Conservation (phyloP, 1,140 invertebrate species). For the Carcinoscorpius rotundicauda region DNA sequence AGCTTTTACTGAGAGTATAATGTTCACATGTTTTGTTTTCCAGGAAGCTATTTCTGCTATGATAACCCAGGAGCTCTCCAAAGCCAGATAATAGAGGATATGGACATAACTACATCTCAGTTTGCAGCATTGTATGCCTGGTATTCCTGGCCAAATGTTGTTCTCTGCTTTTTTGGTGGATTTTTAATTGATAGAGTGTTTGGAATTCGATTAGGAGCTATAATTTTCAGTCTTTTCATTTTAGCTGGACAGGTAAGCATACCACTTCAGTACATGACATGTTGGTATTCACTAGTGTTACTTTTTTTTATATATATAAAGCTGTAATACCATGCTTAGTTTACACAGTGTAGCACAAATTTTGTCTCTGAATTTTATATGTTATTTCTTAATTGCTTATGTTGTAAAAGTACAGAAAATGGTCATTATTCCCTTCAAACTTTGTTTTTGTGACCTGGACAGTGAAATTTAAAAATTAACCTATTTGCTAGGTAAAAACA, state of each 20-base stretch:
- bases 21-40: slow-evolving; percentile 27
- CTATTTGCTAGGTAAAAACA: too few species aligned
- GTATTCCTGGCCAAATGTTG: slow-evolving; percentile 96
- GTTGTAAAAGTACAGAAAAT: too few species aligned
- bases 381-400: too few species aligned
- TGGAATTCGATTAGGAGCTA: slow-evolving; percentile 81
- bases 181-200: slow-evolving; percentile 89
- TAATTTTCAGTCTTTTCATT: slow-evolving; percentile 73
- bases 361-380: too few species aligned
- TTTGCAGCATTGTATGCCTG: slow-evolving; percentile 84
- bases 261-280: neutral
- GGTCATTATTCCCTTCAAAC: too few species aligned
- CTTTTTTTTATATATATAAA: too few species aligned
- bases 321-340: too few species aligned
- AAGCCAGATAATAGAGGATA: slow-evolving; percentile 69
- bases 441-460: too few species aligned
- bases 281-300: too few species aligned
- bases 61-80: slow-evolving; percentile 89
- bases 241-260: slow-evolving; percentile 54
- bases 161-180: slow-evolving; percentile 90
- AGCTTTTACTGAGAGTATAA: too few species aligned
- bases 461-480: too few species aligned
- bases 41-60: slow-evolving; percentile 97
- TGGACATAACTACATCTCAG: slow-evolving; percentile 62
- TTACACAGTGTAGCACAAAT: too few species aligned